phyloP scores from a whole-genome alignment of 2,113 vertebrate species.

The Chelonoidis abingdonii region DNA sequence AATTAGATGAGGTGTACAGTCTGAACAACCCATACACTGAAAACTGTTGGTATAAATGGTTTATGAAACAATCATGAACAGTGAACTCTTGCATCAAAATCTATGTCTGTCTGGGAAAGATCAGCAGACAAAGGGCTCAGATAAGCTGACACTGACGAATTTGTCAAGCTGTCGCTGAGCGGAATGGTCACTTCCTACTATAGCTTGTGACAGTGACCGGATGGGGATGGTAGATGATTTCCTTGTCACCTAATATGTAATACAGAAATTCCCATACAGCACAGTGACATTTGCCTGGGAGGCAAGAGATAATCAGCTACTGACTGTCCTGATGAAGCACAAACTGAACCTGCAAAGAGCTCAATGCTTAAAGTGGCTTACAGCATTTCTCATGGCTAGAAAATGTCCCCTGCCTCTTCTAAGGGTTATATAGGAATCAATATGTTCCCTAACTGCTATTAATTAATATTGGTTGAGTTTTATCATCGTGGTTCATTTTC shows the following conservation, averaged over 20 bases:
- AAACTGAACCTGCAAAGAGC: background rate
- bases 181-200: fast-evolving
- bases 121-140: fast-evolving
- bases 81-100: background rate
- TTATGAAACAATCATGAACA: background rate
- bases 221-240: background rate
- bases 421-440: background rate
- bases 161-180: background rate
- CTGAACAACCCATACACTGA: background rate
- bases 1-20: background rate
- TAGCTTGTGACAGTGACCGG: background rate
- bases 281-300: background rate
- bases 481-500: background rate
- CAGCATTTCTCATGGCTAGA: background rate
- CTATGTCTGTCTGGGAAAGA: background rate
- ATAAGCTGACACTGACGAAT: background rate
- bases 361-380: background rate
- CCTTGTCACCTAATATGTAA: background rate
- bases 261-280: fast-evolving
- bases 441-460: background rate
- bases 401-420: background rate
- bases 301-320: background rate
- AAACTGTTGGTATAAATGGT: fast-evolving
- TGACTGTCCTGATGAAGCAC: background rate
- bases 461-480: background rate